Evolutionary conservation across 2,113 vertebrate species (phyloP).

Genomic region (Hemicordylus capensis): DNA sequence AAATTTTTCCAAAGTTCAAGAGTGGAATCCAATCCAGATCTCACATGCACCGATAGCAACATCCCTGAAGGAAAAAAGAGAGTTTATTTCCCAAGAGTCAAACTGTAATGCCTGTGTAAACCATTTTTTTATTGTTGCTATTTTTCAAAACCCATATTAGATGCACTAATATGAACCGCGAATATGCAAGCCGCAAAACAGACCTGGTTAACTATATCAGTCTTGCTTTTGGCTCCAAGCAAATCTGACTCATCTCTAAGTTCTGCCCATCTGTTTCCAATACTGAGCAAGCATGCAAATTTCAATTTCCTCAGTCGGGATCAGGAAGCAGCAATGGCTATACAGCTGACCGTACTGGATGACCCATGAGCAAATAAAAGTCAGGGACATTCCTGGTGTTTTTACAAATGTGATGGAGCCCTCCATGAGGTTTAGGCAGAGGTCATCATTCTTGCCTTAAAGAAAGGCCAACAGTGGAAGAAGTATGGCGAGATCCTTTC

Average conservation of each 20-base stretch:
- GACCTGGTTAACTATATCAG: constrained; percentile 50
- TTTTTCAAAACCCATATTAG: constrained; percentile 24
- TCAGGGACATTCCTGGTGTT: constrained; percentile 29
- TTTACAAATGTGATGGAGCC: constrained; percentile 7
- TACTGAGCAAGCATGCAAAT: constrained; percentile 31
- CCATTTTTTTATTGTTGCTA: constrained; percentile 5
- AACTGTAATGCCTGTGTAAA: constrained; percentile 6
- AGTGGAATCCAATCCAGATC: not conserved
- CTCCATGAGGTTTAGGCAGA: not conserved
- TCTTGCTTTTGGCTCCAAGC: constrained; percentile 49
- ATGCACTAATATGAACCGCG: not conserved
- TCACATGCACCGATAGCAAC: not conserved
- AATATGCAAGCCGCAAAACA: constrained; percentile 41
- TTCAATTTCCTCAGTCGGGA: constrained; percentile 63
- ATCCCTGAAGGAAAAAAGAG: not conserved
- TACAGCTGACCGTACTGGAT: constrained; percentile 37
- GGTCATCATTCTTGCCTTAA: not conserved
- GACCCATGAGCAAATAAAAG: constrained; percentile 34
- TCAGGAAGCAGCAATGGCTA: constrained; percentile 43
- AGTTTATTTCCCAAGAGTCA: constrained; percentile 21
- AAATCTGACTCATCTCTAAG: constrained; percentile 64
- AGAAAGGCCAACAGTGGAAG: not conserved
- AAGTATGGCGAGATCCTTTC: not conserved
- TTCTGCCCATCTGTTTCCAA: constrained; percentile 68
- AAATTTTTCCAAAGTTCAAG: not conserved